Conservation (phyloP, 2,797 vertebrate genomes). For the Anniella stebbinsi region DNA sequence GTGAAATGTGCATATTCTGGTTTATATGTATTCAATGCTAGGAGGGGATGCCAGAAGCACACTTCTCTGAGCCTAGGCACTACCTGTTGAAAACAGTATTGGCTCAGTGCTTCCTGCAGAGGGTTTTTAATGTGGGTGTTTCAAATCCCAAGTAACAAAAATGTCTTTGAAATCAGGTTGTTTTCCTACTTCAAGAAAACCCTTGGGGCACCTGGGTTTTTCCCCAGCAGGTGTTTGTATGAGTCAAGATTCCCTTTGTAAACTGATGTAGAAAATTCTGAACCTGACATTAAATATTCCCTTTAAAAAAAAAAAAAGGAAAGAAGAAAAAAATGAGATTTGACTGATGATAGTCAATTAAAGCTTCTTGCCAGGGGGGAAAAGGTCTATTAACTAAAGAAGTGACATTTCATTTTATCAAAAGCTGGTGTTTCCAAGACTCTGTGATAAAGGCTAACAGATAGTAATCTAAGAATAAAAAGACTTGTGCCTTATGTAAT, state of each 20-base stretch:
- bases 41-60: neutral
- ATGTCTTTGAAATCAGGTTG: neutral
- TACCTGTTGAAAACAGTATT: neutral
- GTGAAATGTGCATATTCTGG: no score
- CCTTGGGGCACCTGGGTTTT: slow-evolving; percentile 39
- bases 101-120: neutral
- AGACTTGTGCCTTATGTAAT: slow-evolving; percentile 51
- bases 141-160: slow-evolving; percentile 15
- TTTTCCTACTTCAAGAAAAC: slow-evolving; percentile 32
- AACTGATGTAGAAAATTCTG: slow-evolving; percentile 54
- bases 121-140: neutral
- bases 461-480: slow-evolving; percentile 62
- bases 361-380: slow-evolving; percentile 50
- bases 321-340: slow-evolving; percentile 44
- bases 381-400: slow-evolving; percentile 57
- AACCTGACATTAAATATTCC: slow-evolving; percentile 67
- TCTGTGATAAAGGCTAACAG: slow-evolving; percentile 60
- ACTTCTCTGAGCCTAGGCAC: neutral
- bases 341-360: slow-evolving; percentile 54
- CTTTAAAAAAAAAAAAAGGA: slow-evolving; percentile 29
- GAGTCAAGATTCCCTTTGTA: slow-evolving; percentile 48
- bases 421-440: slow-evolving; percentile 58
- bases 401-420: slow-evolving; percentile 66
- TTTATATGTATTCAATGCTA: neutral
- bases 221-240: slow-evolving; percentile 22